phyloP scores from a whole-genome alignment of 2,888 invertebrate genomes.

The Ommatoiulus sabulosus region DNA sequence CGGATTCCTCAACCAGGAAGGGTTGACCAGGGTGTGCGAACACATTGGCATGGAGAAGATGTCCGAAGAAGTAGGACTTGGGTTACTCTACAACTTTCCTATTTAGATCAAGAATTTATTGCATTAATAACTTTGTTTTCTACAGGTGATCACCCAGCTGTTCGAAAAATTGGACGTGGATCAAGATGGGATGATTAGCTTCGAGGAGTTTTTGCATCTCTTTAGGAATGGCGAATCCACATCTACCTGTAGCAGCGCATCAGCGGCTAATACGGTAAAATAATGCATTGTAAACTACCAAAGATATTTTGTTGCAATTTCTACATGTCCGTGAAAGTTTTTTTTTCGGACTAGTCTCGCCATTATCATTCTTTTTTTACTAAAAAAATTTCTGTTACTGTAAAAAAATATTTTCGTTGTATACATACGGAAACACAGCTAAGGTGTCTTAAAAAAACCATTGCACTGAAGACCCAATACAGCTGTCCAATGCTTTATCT shows the following conservation, averaged over 20 bases:
- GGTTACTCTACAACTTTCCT: too few species aligned
- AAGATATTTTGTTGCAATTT: too few species aligned
- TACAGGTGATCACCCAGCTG: conserved; percentile 72
- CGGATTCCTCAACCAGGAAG: conserved; percentile 75
- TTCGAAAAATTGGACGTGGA: conserved; percentile 76
- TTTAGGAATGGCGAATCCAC: conserved; percentile 71
- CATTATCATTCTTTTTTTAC: too few species aligned
- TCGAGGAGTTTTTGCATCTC: conserved; percentile 75
- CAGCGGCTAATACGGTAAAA: conserved; percentile 35
- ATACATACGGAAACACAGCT: too few species aligned
- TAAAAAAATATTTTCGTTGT: too few species aligned
- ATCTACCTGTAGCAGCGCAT: conserved; percentile 46
- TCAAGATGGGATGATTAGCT: conserved; percentile 75
- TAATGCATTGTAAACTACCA: not conserved
- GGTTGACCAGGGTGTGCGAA: conserved; percentile 76
- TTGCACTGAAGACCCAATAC: too few species aligned
- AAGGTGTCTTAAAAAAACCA: too few species aligned
- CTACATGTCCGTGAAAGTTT: too few species aligned
- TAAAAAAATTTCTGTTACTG: too few species aligned
- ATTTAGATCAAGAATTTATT: too few species aligned
- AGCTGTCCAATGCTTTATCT: too few species aligned
- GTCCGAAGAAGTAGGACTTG: conserved; percentile 72
- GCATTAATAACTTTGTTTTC: not conserved
- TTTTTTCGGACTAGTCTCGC: too few species aligned
- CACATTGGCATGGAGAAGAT: conserved; percentile 77